Evolutionary conservation across 2,888 invertebrate genomes (phyloP), one percentile per base, ranked within the genome.

Genomic region (Philonicus albiceps): DNA sequence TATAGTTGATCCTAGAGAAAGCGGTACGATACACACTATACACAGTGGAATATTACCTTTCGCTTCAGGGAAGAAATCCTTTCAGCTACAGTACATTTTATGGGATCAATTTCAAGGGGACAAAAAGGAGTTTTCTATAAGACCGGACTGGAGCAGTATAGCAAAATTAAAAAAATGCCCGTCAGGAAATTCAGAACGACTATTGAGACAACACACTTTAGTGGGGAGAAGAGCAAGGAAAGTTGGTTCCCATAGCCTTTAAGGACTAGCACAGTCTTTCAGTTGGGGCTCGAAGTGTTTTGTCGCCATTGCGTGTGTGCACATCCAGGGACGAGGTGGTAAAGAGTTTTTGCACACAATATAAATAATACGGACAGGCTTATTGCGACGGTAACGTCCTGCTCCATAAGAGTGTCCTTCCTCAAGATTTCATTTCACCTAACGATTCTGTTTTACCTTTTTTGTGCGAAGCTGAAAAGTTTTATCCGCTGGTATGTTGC

Each of bases 271-370:
- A 76, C 19, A 19, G 13, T 37, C 19, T 37, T 76, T 37, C 37
- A 22, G 31, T 22, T n/a, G 76, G 13, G 74, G 7, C 31, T 31
- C 3, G 16, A 31, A 74, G 34, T 74, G 74, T 55, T 49, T 49
- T 81, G 55, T 53, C 27, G 31, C 31, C 30, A 49, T 81, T 81
- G 53, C n/a, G 81, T 49, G 81, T 55, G 53, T 55, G 55, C 55
- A 53, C 55, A 55, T 16, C 19, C 31, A 16, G 76, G 27, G 49
- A 81, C 13, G n/a, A 53, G 81, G 81, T 53, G 53, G 49, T 81
- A 53, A 81, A 81, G 81, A 30, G 78, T 31, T 81, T 81, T 81
- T 81, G 31, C 19, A 49, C 81, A 81, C 81, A 49, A 81, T 81
- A 53, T 53, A 81, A 81, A 81, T 81, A 81, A 78, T 78, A 78